phyloP scores from a whole-genome alignment of 2,888 invertebrate species.

The Melinopterus prodromus region DNA sequence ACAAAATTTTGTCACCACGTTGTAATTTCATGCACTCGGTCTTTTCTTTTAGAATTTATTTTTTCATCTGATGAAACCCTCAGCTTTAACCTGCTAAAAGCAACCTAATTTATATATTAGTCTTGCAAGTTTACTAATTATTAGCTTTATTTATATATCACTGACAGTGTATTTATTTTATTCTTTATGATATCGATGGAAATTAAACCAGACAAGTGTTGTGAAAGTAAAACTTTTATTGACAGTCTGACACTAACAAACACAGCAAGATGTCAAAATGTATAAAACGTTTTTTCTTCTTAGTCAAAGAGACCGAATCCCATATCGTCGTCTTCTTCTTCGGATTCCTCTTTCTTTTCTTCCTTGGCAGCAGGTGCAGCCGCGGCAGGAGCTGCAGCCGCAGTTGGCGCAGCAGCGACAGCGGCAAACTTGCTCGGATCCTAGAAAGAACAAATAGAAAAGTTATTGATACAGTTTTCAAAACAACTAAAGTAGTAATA shows the following conservation, averaged over 20 bases:
- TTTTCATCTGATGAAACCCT: no score
- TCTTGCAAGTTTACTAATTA: no score
- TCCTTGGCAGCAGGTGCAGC: slow-evolving; percentile 74
- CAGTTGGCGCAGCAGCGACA: slow-evolving; percentile 68
- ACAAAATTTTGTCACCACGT: no score
- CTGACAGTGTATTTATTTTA: no score
- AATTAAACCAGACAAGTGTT: not conserved
- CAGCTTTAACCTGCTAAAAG: no score
- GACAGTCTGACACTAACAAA: slow-evolving; percentile 35
- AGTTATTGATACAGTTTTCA: slow-evolving; percentile 17
- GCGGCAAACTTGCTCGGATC: slow-evolving; percentile 96
- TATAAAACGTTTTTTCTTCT: slow-evolving; percentile 46
- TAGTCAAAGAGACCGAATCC: slow-evolving; percentile 96
- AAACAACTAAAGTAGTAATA: slow-evolving; percentile 13
- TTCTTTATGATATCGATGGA: not conserved
- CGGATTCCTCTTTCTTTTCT: slow-evolving; percentile 82
- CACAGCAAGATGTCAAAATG: slow-evolving; percentile 28
- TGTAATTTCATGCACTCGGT: no score
- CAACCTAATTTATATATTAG: no score
- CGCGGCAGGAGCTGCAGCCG: slow-evolving; percentile 68
- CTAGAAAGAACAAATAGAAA: slow-evolving; percentile 59
- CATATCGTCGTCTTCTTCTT: slow-evolving; percentile 94
- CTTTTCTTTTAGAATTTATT: no score
- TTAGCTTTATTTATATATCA: no score
- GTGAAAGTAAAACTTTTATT: slow-evolving; percentile 23